These are phyloP conservation scores for Petrolisthes manimaculis DNA, from an alignment of 2,888 invertebrate species.

Conservation along the genomic window DNA sequence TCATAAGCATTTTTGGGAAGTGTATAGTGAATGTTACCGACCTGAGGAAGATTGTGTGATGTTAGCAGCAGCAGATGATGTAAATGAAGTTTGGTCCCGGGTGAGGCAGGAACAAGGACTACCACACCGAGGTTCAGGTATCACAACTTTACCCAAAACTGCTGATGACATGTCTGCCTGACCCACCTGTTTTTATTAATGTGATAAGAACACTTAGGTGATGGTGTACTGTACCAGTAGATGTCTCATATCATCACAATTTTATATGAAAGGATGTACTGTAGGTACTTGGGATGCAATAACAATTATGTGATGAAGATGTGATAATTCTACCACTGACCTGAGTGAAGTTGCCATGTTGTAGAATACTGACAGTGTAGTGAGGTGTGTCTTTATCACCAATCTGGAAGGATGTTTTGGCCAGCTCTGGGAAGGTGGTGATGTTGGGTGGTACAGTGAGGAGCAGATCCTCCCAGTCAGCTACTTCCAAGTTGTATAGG, in stretches of 20 bases:
- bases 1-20: too few species aligned
- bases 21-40: neutral
- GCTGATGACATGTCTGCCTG: slow-evolving; percentile 48
- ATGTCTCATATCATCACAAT: neutral
- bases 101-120: slow-evolving; percentile 32
- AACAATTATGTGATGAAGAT: neutral
- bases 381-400: slow-evolving; percentile 44
- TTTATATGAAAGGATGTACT: neutral
- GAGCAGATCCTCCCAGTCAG: slow-evolving; percentile 33
- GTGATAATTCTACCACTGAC: slow-evolving; percentile 14
- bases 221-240: too few species aligned
- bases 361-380: slow-evolving; percentile 37
- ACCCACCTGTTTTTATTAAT: slow-evolving; percentile 25
- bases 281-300: too few species aligned
- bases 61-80: slow-evolving; percentile 11
- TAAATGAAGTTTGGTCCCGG: neutral
- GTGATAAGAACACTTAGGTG: too few species aligned
- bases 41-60: slow-evolving; percentile 17
- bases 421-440: slow-evolving; percentile 38
- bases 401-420: neutral
- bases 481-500: slow-evolving; percentile 1
- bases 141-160: slow-evolving; percentile 33
- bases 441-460: slow-evolving; percentile 3
- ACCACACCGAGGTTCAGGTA: slow-evolving; percentile 28
- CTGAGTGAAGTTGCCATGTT: slow-evolving; percentile 37